phyloP scores from a whole-genome alignment of 1,140 invertebrate genomes.

The Drosophila kohkoa region DNA sequence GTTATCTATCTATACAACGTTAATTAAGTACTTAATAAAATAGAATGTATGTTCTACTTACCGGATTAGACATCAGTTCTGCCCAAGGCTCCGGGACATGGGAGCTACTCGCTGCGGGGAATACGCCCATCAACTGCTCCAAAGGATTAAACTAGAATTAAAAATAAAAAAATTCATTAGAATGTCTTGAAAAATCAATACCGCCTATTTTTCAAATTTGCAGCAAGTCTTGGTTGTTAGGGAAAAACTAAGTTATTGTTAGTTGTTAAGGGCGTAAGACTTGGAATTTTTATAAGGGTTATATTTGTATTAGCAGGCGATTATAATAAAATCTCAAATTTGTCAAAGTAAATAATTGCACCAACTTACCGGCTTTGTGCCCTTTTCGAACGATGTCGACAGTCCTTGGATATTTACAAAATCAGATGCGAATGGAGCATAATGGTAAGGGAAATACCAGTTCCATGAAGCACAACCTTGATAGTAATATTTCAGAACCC shows the following conservation, averaged over 20 bases:
- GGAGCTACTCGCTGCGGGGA: constrained; percentile 97
- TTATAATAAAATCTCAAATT: background rate
- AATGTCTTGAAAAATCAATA: constrained; percentile 13
- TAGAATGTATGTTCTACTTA: constrained; percentile 85
- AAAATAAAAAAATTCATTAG: constrained; percentile 5
- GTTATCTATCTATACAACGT: too few species aligned
- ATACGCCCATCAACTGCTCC: constrained; percentile 99
- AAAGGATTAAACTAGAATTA: constrained; percentile 94
- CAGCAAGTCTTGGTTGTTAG: background rate
- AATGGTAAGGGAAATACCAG: constrained; percentile 99
- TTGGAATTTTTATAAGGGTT: background rate
- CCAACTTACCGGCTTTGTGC: constrained; percentile 92
- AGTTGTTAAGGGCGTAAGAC: background rate
- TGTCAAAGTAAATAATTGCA: background rate
- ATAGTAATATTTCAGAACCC: constrained; percentile 99
- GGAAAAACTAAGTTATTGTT: background rate
- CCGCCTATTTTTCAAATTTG: background rate
- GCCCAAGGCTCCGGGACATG: constrained; percentile 98
- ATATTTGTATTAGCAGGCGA: background rate
- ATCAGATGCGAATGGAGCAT: constrained; percentile 99
- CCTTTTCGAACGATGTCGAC: constrained; percentile 94
- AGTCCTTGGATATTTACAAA: constrained; percentile 96
- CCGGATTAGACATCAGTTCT: constrained; percentile 96
- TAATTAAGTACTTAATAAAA: too few species aligned
- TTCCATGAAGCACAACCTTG: constrained; percentile 99